Conservation (phyloP, 2,888 invertebrate species). For the Oscheius myriophilus region DNA sequence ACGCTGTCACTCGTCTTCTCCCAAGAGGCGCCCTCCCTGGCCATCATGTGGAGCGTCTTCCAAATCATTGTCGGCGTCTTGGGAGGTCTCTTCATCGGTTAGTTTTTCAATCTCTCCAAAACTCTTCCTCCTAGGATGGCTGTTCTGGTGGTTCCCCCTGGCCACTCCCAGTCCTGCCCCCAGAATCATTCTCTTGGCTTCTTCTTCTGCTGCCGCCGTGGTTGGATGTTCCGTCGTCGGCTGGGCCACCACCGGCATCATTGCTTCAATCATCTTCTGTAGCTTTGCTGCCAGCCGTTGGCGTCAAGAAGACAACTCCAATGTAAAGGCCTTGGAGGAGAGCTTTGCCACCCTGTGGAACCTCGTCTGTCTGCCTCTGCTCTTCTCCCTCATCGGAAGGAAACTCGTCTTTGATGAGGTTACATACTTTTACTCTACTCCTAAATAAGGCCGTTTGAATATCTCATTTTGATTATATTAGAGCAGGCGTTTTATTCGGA, state of each 20-base stretch:
- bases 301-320: slow-evolving; percentile 48
- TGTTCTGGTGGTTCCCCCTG: slow-evolving; percentile 29
- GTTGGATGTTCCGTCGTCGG: slow-evolving; percentile 19
- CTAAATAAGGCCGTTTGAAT: too few relatives aligned
- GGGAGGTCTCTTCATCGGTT: slow-evolving; percentile 30
- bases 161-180: slow-evolving; percentile 7
- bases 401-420: slow-evolving; percentile 46
- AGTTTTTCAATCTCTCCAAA: neutral
- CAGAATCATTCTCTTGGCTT: slow-evolving; percentile 11
- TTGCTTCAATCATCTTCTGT: slow-evolving; percentile 51
- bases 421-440: neutral
- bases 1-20: slow-evolving; percentile 44
- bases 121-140: slow-evolving; percentile 5
- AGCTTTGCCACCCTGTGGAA: slow-evolving; percentile 48
- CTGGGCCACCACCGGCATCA: slow-evolving; percentile 52
- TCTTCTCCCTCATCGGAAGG: slow-evolving; percentile 57
- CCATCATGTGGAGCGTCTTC: slow-evolving; percentile 25
- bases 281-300: slow-evolving; percentile 53
- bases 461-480: too few relatives aligned
- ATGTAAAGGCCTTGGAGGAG: slow-evolving; percentile 40
- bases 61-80: slow-evolving; percentile 22
- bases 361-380: slow-evolving; percentile 53
- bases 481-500: too few relatives aligned
- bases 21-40: slow-evolving; percentile 2
- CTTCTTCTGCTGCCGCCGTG: slow-evolving; percentile 14